Evolutionary conservation across 1,140 invertebrate species (phyloP), one percentile per base, ranked within the genome.

Genomic region (Drosophila sp.): DNA sequence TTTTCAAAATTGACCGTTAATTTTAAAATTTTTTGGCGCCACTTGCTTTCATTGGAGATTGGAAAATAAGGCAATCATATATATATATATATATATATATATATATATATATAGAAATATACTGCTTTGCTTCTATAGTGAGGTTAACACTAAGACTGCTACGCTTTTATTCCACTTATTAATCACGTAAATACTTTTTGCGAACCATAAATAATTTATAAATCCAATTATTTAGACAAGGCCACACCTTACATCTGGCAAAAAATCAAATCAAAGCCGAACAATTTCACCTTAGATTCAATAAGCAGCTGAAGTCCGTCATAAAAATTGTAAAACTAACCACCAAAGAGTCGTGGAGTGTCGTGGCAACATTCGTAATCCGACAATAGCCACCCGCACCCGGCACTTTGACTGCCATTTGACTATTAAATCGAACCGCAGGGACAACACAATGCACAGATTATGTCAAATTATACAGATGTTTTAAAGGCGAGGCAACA

Each of bases 401-500:
- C 17, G 32, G 17, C 72, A 66, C 32, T 61, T 65, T 33, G 58
- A 41, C 47, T 30, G 70, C 75, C 68, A 86, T 74, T 69, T 66
- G 54, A 35, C 75, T 75, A 82, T 84, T 62, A 74, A 70, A 80
- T 62, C 40, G 29, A 56, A 61, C 65, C 40, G 41, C 50, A 73
- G 69, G 41, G 66, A 71, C 79, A 87, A 86, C 79, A 86, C 79
- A 86, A 87, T 77, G 76, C 72, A 70, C 70, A 83, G 84, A 84
- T 89, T 89, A 87, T 89, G 80, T 84, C 84, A 89, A 89, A 89
- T 87, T 89, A 82, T 85, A 87, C 66, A 67, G 84, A 72, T 79
- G 83, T 87, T 85, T 75, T 32, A 60, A 77, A 87, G 83, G 68
- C 65, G 70, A 60, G 64, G 65, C 61, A 30, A 30, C 6, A 25